Base-by-base conservation (phyloP, 2,113 vertebrate species). In the Morone saxatilis region DNA sequence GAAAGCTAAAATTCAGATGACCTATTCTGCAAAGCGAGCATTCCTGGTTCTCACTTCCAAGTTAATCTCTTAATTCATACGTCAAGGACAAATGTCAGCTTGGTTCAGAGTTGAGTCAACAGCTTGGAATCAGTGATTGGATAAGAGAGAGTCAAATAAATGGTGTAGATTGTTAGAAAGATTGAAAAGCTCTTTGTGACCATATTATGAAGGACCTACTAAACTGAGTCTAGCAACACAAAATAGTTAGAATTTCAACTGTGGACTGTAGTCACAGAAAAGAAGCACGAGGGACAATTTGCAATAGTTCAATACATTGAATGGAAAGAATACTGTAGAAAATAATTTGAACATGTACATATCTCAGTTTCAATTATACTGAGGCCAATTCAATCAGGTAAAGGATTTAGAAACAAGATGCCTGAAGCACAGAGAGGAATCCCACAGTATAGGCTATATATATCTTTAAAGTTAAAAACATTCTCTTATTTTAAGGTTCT, bases 1-100 rank as follows among this genome's bases (percentile, higher is more conserved):
- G 13, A 54, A 53, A 36, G n/a, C 1, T 71, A 10, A 60, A 31
- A 38, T 54, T 51, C 0, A 47, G 22, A 31, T 14, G 9, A 38
- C 3, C 47, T 1, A 1, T n/a, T 17, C 19, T 47, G 17, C 19
- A 47, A 0, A 60, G 19, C 9, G 43, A 54, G 17, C 22, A 4
- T 61, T 48, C 11, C 16, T 45, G 0, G 31, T 57, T 76, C 14
- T 65, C 54, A 57, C 25, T 1, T 79, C 50, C 13, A 7, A 50
- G 57, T 75, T 86, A 43, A 89, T 93, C 67, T 83, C 85, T 91
- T 87, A 76, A 87, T 84, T 88, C 67, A 91, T 86, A 57, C 50
- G 19, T 69, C 80, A 90, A 91, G 84, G 84, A 77, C 88, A 83
- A 78, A 77, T 66, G 78, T 81, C 85, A 17, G 59, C 63, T 65